Base-by-base conservation (phyloP, 2,888 invertebrate genomes). In the Amphipyra tragopoginis region DNA sequence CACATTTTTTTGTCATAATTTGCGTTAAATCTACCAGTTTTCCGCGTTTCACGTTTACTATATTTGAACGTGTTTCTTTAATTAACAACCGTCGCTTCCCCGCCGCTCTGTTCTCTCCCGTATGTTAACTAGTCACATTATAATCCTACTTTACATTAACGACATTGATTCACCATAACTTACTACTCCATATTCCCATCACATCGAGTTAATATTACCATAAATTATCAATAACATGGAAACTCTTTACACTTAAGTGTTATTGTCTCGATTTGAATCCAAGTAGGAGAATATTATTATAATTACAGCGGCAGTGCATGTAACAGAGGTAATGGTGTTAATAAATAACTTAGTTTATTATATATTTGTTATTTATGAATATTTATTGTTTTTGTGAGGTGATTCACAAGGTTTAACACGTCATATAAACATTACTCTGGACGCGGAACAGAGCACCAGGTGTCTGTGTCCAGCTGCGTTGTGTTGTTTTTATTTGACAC, bases 341-440 rank as follows among this genome's bases (percentile, higher is more conserved):
- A 11, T 75, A 54, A 75, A 69, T 60, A 51, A 8, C 9, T 40
- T 0, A 33, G 45, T 75, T 69, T 69, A 69, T 74, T 53, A 26
- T 42, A 50, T 3, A 3, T 21, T 21, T 21, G 21, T 21, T 21
- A 21, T 21, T 1, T 21, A 21, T 21, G 52, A 52, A 61, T 53
- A 49, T 53, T 40, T 40, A 60, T 50, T 9, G 40, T 43, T 5
- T 40, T 15, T 13, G 15, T 11, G 39, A 39, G 40, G 43, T 29
- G 29, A 33, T 54, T 34, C 45, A 43, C 47, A 8, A 29, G 38
- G 11, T 36, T 26, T 1, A 3, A 26, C 6, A 29, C 34, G 63
- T 13, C 36, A 8, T 36, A 29, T 42, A 26, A 21, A 44, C 26
- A 44, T 21, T 11, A 6, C n/a, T 1, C 26, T 29, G 29, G 29